Percentiles rank a stretch among this genome's conserved stretches.
Evolutionary conservation across 2,113 vertebrate genomes (phyloP).

Genomic region (Sclerurus mexicanus): DNA sequence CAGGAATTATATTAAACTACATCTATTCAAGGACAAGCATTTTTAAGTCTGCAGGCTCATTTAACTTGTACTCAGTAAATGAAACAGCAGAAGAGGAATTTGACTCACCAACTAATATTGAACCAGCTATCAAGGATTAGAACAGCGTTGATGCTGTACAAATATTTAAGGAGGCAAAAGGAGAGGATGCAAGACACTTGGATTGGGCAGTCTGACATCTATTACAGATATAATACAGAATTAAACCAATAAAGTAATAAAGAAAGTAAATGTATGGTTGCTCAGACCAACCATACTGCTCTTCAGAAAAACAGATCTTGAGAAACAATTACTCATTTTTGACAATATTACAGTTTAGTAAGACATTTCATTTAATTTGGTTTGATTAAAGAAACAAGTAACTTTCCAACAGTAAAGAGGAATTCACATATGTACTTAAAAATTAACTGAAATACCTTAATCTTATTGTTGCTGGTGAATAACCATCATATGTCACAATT

Average conservation of each 20-base stretch:
- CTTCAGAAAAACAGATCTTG: neutral
- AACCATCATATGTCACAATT: neutral
- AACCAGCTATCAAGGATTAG: neutral
- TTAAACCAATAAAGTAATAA: neutral
- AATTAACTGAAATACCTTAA: neutral
- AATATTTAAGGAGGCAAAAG: neutral
- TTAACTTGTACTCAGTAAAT: neutral
- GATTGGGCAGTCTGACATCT: neutral
- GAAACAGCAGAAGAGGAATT: neutral
- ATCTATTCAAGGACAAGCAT: constrained; percentile 13
- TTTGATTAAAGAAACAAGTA: neutral
- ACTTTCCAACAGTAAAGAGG: neutral
- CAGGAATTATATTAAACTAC: constrained; percentile 3
- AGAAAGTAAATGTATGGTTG: neutral
- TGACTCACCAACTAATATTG: neutral
- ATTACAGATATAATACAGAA: neutral
- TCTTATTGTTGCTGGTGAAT: neutral
- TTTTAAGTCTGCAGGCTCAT: constrained; percentile 25
- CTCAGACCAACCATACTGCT: neutral
- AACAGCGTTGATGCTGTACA: neutral
- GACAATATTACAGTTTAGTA: neutral
- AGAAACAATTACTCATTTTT: neutral
- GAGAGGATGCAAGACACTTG: neutral
- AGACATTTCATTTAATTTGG: neutral
- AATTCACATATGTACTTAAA: neutral